phyloP scores from a whole-genome alignment of 1,140 invertebrate species.

The Heliconius congener region DNA sequence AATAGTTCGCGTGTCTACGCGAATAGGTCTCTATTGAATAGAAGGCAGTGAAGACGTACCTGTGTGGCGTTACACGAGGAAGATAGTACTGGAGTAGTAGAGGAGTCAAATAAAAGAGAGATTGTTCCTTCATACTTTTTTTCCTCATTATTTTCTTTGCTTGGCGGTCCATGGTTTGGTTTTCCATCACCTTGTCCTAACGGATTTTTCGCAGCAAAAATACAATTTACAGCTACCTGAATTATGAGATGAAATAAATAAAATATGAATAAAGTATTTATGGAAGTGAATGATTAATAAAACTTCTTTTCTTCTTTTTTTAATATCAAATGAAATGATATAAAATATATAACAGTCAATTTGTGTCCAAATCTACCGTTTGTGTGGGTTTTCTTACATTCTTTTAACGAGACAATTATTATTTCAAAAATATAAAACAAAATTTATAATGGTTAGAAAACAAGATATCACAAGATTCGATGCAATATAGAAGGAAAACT shows the following conservation, averaged over 20 bases:
- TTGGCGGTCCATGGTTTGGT: background rate
- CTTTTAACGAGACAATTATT: too few relatives aligned
- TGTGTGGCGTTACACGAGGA: conserved; percentile 1
- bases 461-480: too few relatives aligned
- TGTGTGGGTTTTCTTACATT: too few relatives aligned
- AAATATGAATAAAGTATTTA: background rate
- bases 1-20: too few relatives aligned
- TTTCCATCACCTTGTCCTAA: background rate
- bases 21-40: background rate
- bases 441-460: too few relatives aligned
- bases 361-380: too few relatives aligned
- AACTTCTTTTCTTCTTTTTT: too few relatives aligned
- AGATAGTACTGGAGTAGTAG: background rate
- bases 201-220: conserved; percentile 44
- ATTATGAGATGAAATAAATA: conserved; percentile 11
- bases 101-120: background rate
- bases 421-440: too few relatives aligned
- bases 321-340: too few relatives aligned
- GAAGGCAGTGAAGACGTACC: background rate
- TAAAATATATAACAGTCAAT: too few relatives aligned
- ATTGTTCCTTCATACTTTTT: background rate
- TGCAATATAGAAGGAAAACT: too few relatives aligned
- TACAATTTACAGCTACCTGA: conserved; percentile 47
- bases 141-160: background rate
- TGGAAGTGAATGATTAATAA: too few relatives aligned